Conservation (phyloP, 2,888 invertebrate species). For the Agriopis aurantiaria region DNA sequence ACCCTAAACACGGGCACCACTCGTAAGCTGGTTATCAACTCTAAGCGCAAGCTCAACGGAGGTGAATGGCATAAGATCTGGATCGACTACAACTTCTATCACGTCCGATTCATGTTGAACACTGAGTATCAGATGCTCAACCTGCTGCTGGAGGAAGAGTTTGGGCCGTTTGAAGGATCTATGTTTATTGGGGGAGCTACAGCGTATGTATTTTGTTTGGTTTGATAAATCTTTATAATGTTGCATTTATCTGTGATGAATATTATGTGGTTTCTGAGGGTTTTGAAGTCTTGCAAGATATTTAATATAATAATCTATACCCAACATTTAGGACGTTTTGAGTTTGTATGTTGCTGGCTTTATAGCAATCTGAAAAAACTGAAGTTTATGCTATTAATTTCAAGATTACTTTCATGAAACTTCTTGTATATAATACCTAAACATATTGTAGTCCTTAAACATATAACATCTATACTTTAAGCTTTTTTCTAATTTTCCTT, state of each 20-base stretch:
- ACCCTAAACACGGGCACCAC: conserved; percentile 94
- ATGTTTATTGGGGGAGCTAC: conserved; percentile 98
- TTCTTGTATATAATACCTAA: no score
- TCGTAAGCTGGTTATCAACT: conserved; percentile 93
- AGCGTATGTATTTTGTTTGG: conserved; percentile 88
- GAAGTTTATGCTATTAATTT: no score
- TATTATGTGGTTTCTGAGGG: no score
- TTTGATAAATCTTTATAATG: not conserved
- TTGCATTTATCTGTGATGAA: no score
- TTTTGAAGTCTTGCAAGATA: no score
- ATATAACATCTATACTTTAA: not conserved
- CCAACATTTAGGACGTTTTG: no score
- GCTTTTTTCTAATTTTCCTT: not conserved
- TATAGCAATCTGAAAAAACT: no score
- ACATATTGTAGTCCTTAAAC: not conserved
- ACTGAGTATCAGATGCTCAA: conserved; percentile 96
- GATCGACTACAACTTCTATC: conserved; percentile 98
- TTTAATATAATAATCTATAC: no score
- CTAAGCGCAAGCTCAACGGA: conserved; percentile 93
- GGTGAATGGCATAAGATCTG: conserved; percentile 98
- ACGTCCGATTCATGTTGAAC: conserved; percentile 97
- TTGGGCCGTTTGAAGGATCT: conserved; percentile 96
- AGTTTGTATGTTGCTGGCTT: no score
- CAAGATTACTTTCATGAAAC: no score
- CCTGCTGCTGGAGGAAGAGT: conserved; percentile 93